phyloP scores from a whole-genome alignment of 2,888 invertebrate species.

The Trichogramma dendrolimi region DNA sequence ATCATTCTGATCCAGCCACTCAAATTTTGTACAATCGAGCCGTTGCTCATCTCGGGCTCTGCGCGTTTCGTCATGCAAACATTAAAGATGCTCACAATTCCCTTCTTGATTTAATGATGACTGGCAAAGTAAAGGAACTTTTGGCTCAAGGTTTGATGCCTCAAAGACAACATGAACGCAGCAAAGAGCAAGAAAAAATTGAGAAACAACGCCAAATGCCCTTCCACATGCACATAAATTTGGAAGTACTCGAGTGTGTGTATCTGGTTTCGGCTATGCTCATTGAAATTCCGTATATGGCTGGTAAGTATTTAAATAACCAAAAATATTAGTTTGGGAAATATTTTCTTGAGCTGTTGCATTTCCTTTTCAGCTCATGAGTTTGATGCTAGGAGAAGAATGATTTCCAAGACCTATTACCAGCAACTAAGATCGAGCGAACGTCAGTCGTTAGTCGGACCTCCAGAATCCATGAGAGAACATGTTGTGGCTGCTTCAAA shows the following conservation, averaged over 20 bases:
- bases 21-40: conserved; percentile 97
- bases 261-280: conserved; percentile 99
- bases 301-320: conserved; percentile 53
- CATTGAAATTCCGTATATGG: conserved; percentile 98
- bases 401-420: conserved; percentile 97
- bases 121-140: conserved; percentile 95
- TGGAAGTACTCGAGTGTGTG: conserved; percentile 96
- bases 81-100: conserved; percentile 97
- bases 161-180: conserved; percentile 89
- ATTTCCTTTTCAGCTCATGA: conserved; percentile 71
- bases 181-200: conserved; percentile 96
- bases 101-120: conserved; percentile 96
- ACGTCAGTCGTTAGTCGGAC: conserved; percentile 87
- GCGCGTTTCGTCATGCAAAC: conserved; percentile 96
- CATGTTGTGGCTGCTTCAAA: conserved; percentile 98
- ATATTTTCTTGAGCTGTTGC: too few relatives aligned
- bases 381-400: conserved; percentile 90
- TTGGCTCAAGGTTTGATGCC: conserved; percentile 87
- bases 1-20: conserved; percentile 96
- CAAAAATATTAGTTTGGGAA: neutral
- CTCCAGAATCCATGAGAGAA: conserved; percentile 98
- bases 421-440: conserved; percentile 95
- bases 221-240: conserved; percentile 99
- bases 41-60: conserved; percentile 96
- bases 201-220: conserved; percentile 97